Conservation (phyloP, 37 sponge, comb jelly and placozoan species). For the Chondrilla cf. caribensis region DNA sequence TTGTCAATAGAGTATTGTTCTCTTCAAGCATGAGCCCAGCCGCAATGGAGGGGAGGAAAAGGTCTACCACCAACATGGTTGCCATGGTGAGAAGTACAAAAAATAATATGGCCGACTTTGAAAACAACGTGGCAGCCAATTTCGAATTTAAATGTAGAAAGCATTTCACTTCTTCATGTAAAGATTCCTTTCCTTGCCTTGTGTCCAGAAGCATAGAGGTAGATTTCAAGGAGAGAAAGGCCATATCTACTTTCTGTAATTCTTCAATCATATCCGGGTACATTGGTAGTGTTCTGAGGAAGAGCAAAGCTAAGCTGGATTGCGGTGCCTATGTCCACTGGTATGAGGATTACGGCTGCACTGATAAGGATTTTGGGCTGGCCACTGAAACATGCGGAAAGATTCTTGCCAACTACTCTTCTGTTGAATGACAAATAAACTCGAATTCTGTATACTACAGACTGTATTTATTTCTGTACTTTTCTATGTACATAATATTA, state of each 20-base stretch:
- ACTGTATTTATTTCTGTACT: too few relatives aligned
- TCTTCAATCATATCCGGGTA: constrained; percentile 31
- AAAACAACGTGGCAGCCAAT: not conserved
- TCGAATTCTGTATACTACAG: too few relatives aligned
- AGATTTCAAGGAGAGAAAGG: constrained; percentile 18
- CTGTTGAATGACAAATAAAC: too few relatives aligned
- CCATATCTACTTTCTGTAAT: constrained; percentile 44
- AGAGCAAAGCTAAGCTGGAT: constrained; percentile 33
- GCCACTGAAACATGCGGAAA: constrained; percentile 45
- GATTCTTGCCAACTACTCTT: constrained; percentile 44
- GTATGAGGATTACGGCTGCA: constrained; percentile 72
- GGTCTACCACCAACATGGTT: not conserved
- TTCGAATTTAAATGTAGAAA: constrained; percentile 27
- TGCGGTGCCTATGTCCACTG: constrained; percentile 81
- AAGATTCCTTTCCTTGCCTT: constrained; percentile 83
- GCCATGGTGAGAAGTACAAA: not conserved
- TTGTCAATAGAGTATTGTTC: not conserved
- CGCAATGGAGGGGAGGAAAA: not conserved
- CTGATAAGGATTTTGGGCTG: constrained; percentile 40
- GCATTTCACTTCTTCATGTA: constrained; percentile 31
- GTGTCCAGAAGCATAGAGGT: constrained; percentile 45
- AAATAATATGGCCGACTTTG: constrained; percentile 1
- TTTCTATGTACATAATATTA: too few relatives aligned
- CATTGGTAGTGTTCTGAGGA: constrained; percentile 32
- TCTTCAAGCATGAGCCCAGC: not conserved